Evolutionary conservation across 2,113 vertebrate genomes (phyloP).

Genomic region (human): DNA sequence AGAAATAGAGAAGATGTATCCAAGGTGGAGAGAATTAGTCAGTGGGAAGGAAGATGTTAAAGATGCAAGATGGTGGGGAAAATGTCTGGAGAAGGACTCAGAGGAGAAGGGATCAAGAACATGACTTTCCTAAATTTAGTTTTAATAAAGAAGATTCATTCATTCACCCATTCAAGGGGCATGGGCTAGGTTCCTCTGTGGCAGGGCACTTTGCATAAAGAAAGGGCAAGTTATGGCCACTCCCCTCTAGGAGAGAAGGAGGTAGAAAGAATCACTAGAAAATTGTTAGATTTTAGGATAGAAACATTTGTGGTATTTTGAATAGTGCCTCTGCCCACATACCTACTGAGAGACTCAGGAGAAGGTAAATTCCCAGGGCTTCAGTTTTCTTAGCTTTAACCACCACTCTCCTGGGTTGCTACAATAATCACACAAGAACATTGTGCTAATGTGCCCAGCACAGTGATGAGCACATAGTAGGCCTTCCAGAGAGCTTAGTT

Average conservation of each 20-base stretch:
- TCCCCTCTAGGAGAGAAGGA: not conserved
- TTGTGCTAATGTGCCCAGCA: too few relatives aligned
- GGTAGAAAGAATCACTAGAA: not conserved
- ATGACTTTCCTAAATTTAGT: not conserved
- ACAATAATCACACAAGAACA: not conserved
- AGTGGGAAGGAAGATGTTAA: not conserved
- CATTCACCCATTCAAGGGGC: not conserved
- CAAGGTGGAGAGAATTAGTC: not conserved
- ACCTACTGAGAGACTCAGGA: not conserved
- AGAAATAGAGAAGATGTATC: not conserved
- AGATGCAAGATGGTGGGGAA: not conserved
- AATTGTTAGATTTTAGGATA: not conserved
- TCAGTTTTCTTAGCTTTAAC: not conserved
- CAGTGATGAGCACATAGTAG: not conserved
- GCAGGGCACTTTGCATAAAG: not conserved
- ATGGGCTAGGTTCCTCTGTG: fast-evolving
- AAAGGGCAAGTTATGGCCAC: not conserved
- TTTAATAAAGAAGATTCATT: not conserved
- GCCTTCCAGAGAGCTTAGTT: not conserved
- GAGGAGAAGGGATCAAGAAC: not conserved
- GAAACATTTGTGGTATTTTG: not conserved
- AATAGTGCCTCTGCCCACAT: not conserved
- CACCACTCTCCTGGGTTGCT: not conserved
- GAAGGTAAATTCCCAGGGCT: too few relatives aligned
- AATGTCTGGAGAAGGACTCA: not conserved